These are phyloP conservation scores for Drosophila aff. DNA, from an alignment of 1,140 invertebrate genomes.

Conservation along the genomic window DNA sequence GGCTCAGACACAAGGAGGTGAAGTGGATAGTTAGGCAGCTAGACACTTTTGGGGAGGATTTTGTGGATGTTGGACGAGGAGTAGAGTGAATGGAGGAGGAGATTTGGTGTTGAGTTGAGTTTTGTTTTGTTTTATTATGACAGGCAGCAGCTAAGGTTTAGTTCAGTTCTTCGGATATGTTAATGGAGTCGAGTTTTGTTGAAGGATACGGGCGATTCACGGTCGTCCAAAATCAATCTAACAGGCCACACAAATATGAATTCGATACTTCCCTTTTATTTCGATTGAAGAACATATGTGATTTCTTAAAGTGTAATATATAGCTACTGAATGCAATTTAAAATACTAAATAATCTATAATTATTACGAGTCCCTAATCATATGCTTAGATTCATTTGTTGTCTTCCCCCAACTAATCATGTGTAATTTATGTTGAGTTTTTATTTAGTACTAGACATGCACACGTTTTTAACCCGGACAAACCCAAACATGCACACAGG, in stretches of 20 bases:
- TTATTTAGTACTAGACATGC: constrained; percentile 70
- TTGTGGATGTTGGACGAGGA: neutral
- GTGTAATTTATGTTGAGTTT: constrained; percentile 79
- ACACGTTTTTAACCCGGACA: constrained; percentile 37
- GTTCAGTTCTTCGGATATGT: constrained; percentile 31
- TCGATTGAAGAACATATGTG: constrained; percentile 64
- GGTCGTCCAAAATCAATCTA: neutral
- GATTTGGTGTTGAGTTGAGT: constrained; percentile 53
- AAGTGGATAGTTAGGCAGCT: constrained; percentile 45
- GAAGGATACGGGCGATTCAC: constrained; percentile 7
- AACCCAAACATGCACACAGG: constrained; percentile 49
- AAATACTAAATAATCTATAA: constrained; percentile 41
- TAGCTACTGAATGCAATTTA: constrained; percentile 30
- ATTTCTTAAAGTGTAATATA: constrained; percentile 60
- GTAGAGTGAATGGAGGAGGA: neutral
- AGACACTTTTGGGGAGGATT: neutral
- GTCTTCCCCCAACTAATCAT: constrained; percentile 72
- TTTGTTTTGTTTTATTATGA: constrained; percentile 61
- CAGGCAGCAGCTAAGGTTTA: constrained; percentile 51
- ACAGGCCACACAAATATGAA: constrained; percentile 30
- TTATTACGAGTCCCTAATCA: constrained; percentile 18
- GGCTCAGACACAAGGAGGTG: constrained; percentile 26
- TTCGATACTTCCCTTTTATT: constrained; percentile 58
- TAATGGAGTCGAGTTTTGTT: constrained; percentile 53
- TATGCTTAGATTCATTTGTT: constrained; percentile 60